phyloP scores from a whole-genome alignment of 2,113 vertebrate genomes.

The Thinocorus orbignyianus region DNA sequence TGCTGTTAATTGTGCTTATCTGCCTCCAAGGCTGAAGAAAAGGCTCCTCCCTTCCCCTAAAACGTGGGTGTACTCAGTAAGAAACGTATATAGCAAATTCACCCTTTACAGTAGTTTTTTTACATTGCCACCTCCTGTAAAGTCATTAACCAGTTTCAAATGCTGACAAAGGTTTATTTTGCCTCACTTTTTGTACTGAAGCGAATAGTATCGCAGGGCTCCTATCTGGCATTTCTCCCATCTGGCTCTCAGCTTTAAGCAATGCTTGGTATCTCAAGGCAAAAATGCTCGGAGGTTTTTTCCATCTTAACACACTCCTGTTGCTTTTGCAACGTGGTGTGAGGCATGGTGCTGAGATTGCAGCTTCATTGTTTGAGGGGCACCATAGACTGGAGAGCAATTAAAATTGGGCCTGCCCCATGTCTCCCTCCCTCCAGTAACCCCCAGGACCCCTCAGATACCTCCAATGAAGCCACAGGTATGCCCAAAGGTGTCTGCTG shows the following conservation, averaged over 20 bases:
- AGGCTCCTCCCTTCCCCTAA: background rate
- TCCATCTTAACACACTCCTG: background rate
- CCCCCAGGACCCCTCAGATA: background rate
- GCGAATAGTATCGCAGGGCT: background rate
- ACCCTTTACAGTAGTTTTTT: background rate
- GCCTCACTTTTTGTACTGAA: background rate
- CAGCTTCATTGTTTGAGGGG: background rate
- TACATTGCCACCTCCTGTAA: background rate
- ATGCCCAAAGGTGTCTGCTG: fast-evolving
- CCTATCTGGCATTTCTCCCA: background rate
- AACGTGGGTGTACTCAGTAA: background rate
- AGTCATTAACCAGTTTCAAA: background rate
- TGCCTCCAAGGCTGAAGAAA: background rate
- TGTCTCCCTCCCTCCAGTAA: background rate
- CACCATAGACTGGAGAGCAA: background rate
- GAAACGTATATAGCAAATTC: background rate
- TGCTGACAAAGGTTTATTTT: background rate
- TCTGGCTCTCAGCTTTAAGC: background rate
- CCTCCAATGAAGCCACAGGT: background rate
- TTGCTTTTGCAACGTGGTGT: background rate
- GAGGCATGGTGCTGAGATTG: background rate
- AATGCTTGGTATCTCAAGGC: background rate
- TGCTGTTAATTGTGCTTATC: background rate
- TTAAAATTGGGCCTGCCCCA: background rate
- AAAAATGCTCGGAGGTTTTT: background rate